Base-by-base conservation (phyloP, 2,113 vertebrate species). In the Glareola pratincola region DNA sequence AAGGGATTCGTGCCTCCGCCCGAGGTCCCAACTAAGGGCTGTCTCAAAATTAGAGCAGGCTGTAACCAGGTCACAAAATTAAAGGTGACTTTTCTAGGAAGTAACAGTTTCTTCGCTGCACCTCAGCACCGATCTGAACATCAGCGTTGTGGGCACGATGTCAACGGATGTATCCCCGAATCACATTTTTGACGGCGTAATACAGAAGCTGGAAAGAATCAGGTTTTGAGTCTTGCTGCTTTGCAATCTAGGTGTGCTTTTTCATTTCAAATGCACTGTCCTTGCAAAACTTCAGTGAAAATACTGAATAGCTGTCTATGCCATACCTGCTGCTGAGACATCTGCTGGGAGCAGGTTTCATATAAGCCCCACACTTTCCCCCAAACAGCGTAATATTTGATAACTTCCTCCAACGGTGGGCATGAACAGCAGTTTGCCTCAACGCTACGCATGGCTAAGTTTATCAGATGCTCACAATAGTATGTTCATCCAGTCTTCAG, bases 61-160 rank as follows among this genome's bases (percentile, higher is more conserved):
- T 91, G 59, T 50, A 95, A 90, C 8, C 64, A 54, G 90, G 95
- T 85, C 62, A 63, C 48, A 10, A 71, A 71, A 88, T 26, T 75
- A 63, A 87, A 82, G 36, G 71, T 76, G 62, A 11, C 75, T 93
- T 81, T 64, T 79, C 4, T 10, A 41, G 43, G 45, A 68, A 75
- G 22, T 12, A 9, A 10, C 24, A 2, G 14, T n/a, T 67, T 82
- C 47, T 41, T 57, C 17, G 36, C 43, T 48, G 36, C 15, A 1
- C 47, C 57, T 60, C 8, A 0, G 21, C 0, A 0, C 50, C 17
- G 12, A n/a, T 57, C 5, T 12, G 47, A 59, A 48, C 0, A 0
- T 41, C n/a, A 16, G 17, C 27, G n/a, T 16, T 32, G 64, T 51
- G 66, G 36, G 37, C 29, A 4, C 26, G 10, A 0, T 6, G 24